A percentile compares a stretch with the other conserved stretches of the same genome.
phyloP scores from a whole-genome alignment of 2,888 invertebrate species.

The Penaeus monodon region DNA sequence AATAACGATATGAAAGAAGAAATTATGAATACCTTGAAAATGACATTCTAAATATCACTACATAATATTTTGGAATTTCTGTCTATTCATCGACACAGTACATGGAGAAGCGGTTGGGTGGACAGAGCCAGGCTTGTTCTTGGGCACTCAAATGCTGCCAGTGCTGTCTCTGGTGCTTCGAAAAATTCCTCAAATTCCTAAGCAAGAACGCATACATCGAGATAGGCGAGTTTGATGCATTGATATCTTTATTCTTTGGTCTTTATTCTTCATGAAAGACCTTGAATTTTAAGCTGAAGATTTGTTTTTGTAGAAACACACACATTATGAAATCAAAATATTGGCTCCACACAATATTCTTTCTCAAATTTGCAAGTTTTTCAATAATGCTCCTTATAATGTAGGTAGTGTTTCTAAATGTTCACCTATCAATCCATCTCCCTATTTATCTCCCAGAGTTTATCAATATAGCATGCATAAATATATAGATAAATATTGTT shows the following conservation, averaged over 20 bases:
- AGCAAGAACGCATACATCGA: slow-evolving; percentile 81
- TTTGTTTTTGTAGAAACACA: background rate
- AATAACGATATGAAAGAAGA: slow-evolving; percentile 8
- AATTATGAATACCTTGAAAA: background rate
- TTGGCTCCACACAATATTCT: no score
- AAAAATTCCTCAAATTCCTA: slow-evolving; percentile 77
- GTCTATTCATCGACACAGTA: slow-evolving; percentile 2
- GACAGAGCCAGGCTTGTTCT: slow-evolving; percentile 70
- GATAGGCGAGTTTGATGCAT: slow-evolving; percentile 73
- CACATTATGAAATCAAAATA: no score
- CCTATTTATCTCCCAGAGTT: no score
- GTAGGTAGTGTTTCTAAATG: no score
- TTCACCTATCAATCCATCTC: no score
- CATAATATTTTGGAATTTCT: background rate
- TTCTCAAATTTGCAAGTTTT: no score
- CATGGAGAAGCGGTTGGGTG: slow-evolving; percentile 71
- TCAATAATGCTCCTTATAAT: no score
- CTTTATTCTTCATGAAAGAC: background rate
- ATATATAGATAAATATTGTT: background rate
- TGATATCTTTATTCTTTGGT: slow-evolving; percentile 31
- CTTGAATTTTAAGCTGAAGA: no score
- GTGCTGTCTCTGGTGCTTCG: slow-evolving; percentile 79
- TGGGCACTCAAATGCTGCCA: slow-evolving; percentile 75
- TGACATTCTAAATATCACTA: background rate
- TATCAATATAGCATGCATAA: no score